phyloP scores from a whole-genome alignment of 2,113 vertebrate genomes.

The Anoura caudifer region DNA sequence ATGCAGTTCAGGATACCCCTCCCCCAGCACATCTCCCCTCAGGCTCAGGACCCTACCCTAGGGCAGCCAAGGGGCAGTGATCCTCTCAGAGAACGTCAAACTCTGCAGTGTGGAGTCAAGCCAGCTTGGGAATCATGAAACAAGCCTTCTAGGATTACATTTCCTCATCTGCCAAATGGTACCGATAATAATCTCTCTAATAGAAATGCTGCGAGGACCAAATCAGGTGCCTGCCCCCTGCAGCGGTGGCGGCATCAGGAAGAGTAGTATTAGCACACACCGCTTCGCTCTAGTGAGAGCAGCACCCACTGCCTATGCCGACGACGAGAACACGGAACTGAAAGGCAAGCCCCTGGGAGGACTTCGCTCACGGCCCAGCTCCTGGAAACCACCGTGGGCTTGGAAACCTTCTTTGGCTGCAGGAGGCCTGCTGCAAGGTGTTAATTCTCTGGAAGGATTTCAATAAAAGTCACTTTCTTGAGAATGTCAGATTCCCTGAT shows the following conservation, averaged over 20 bases:
- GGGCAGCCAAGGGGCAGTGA: neutral
- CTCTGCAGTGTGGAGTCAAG: neutral
- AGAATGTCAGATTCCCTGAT: neutral
- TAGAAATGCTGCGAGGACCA: neutral
- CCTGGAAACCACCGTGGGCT: neutral
- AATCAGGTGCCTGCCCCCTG: neutral
- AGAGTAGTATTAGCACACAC: too few relatives aligned
- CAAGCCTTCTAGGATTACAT: neutral
- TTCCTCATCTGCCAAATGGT: neutral
- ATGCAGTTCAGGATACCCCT: neutral
- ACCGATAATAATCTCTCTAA: neutral
- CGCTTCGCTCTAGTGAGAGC: neutral
- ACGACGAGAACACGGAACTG: rapidly evolving
- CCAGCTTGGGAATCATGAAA: neutral
- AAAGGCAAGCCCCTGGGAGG: neutral
- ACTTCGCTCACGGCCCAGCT: neutral
- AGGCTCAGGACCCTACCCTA: neutral
- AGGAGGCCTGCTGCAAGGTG: neutral
- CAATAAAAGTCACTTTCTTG: neutral
- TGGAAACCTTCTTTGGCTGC: neutral
- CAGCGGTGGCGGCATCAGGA: too few relatives aligned
- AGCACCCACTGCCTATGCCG: neutral
- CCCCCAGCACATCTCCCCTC: neutral
- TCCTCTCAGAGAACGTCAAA: neutral
- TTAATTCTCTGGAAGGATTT: neutral